phyloP scores from a whole-genome alignment of 2,113 vertebrate species.

The Budorcas taxicolor region DNA sequence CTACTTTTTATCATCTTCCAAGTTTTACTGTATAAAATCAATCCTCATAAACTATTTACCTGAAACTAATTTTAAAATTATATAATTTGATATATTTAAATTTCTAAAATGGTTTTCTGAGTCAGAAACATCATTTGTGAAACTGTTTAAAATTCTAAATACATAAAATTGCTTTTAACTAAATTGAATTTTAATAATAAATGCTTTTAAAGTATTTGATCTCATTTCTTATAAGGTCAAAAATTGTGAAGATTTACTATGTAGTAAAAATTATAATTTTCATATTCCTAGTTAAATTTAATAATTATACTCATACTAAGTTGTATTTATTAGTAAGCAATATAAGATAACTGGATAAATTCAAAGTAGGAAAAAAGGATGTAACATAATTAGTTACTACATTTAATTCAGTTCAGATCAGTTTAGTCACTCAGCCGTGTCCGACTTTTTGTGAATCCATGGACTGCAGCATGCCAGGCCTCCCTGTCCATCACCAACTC shows the following conservation, averaged over 20 bases:
- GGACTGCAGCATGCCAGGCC: not conserved
- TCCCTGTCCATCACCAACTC: not conserved
- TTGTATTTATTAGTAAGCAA: not conserved
- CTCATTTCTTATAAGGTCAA: not conserved
- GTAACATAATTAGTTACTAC: not conserved
- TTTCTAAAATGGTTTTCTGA: not conserved
- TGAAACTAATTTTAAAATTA: not conserved
- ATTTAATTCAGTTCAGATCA: not conserved
- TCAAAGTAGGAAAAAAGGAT: not conserved
- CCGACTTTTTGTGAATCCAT: accelerated
- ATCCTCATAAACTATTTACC: not conserved
- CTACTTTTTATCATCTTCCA: not conserved
- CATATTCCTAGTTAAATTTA: not conserved
- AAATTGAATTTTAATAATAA: not conserved
- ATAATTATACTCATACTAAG: not conserved
- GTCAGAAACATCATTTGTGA: not conserved
- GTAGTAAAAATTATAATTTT: not conserved
- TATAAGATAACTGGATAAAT: not conserved
- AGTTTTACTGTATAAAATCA: not conserved
- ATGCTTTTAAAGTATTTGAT: not conserved
- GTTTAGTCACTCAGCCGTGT: not conserved
- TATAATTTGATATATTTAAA: not conserved
- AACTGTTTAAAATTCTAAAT: not conserved
- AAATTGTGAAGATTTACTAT: not conserved
- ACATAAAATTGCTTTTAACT: not conserved